Evolutionary conservation across 2,888 invertebrate genomes (phyloP), one percentile per base, ranked within the genome.

Genomic region (Laothoe populi): DNA sequence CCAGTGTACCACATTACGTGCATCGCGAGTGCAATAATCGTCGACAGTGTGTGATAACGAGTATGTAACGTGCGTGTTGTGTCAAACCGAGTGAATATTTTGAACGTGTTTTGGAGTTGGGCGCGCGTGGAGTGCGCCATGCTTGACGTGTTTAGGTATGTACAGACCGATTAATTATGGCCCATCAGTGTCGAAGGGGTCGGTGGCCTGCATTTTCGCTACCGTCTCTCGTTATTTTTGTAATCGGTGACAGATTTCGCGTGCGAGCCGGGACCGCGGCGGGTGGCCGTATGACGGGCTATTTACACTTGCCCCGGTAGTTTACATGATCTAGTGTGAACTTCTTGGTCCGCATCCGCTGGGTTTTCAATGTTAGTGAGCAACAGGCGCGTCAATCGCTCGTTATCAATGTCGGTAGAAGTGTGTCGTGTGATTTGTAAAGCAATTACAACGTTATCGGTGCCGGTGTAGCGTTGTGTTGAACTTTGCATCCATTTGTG

Each of bases 61-160:
- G 83, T 84, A 88, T 87, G 86, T 89, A 89, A 84, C 83, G 88
- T 88, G 87, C 83, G 90, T 91, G 90, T 87, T 87, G 90, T 90
- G 90, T 84, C 84, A 79, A 84, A 82, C 83, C 74, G 79, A 84
- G 89, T 88, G 85, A 78, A 79, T 82, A 86, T 84, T 74, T 79
- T 82, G 78, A 80, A 84, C 87, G 85, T 88, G 88, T 88, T 87
- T 88, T 84, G 89, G 86, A 81, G 84, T 86, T 84, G 73, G 74
- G 74, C 79, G 81, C 86, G 84, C 84, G 85, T 85, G 86, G 84
- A 83, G 78, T 82, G 81, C 87, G 88, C 90, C 86, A 90, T 91
- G 90, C 86, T 81, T 82, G 82, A 81, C 80, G 82, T 86, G 86
- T 90, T 91, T 92, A 92, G 92, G 92, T 92, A 92, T 89, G 92